Conservation (phyloP, 64 coral and sea anemone species). For the Anthopleura sola region DNA sequence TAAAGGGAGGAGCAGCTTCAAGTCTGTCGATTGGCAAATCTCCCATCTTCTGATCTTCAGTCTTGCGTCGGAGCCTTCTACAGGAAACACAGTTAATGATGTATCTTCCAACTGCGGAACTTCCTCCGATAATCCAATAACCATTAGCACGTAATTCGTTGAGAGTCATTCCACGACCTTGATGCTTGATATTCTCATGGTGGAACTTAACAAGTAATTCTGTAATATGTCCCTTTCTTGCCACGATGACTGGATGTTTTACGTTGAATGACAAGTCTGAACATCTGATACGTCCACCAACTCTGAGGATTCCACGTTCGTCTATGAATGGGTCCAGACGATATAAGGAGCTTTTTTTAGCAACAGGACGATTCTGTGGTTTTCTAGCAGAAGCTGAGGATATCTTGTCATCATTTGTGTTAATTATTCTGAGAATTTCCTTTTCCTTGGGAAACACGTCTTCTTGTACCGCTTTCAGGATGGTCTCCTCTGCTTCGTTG, state of each 20-base stretch:
- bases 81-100: too few species aligned
- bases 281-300: conserved; percentile 9
- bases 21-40: conserved; percentile 28
- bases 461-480: conserved; percentile 1
- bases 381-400: too few species aligned
- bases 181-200: conserved; percentile 24
- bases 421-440: too few species aligned
- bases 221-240: too few species aligned
- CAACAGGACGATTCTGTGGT: too few species aligned
- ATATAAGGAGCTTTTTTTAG: too few species aligned
- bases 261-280: too few species aligned
- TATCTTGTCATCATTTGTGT: too few species aligned
- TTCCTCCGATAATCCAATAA: conserved; percentile 31
- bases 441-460: not conserved
- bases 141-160: conserved; percentile 35
- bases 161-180: conserved; percentile 28
- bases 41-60: conserved; percentile 46
- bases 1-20: conserved; percentile 47
- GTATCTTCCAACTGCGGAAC: not conserved
- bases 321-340: conserved; percentile 34
- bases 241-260: too few species aligned
- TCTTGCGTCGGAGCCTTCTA: too few species aligned
- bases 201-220: not conserved
- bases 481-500: not conserved
- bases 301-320: conserved; percentile 16